A percentile compares a stretch with the other conserved stretches of the same genome.
These are phyloP conservation scores for Leucozona laternaria DNA, from an alignment of 2,888 invertebrate genomes.

Conservation along the genomic window DNA sequence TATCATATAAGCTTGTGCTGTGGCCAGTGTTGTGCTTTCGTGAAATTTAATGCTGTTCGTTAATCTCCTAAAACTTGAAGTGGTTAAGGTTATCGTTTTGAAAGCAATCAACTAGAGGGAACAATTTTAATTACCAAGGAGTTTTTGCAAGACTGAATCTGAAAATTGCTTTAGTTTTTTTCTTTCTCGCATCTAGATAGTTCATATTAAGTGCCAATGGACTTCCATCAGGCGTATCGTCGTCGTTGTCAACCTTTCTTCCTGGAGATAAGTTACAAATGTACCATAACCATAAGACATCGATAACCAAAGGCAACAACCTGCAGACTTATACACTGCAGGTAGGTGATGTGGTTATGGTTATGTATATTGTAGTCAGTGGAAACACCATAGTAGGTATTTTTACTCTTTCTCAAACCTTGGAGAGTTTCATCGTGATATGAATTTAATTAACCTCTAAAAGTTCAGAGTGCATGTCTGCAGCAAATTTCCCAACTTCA, in stretches of 20 bases:
- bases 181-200: background rate
- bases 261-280: background rate
- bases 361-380: slow-evolving; percentile 1
- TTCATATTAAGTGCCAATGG: background rate
- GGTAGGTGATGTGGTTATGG: background rate
- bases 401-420: slow-evolving; percentile 34
- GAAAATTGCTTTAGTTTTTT: slow-evolving; percentile 76
- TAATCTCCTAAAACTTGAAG: slow-evolving; percentile 51
- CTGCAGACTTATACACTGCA: slow-evolving; percentile 24
- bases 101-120: slow-evolving; percentile 66
- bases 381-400: background rate
- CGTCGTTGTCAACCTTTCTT: background rate
- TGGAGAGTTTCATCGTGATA: slow-evolving; percentile 79
- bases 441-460: slow-evolving; percentile 82
- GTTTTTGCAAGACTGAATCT: slow-evolving; percentile 77
- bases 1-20: too few relatives aligned
- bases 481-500: slow-evolving; percentile 78
- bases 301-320: slow-evolving; percentile 27
- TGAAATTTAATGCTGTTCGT: slow-evolving; percentile 35
- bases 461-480: slow-evolving; percentile 80
- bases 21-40: background rate
- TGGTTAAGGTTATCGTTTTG: slow-evolving; percentile 44
- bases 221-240: background rate
- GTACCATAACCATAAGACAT: slow-evolving; percentile 16
- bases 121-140: slow-evolving; percentile 76